These are phyloP conservation scores for Lutjanus erythropterus DNA, from an alignment of 2,113 vertebrate species.

Conservation along the genomic window DNA sequence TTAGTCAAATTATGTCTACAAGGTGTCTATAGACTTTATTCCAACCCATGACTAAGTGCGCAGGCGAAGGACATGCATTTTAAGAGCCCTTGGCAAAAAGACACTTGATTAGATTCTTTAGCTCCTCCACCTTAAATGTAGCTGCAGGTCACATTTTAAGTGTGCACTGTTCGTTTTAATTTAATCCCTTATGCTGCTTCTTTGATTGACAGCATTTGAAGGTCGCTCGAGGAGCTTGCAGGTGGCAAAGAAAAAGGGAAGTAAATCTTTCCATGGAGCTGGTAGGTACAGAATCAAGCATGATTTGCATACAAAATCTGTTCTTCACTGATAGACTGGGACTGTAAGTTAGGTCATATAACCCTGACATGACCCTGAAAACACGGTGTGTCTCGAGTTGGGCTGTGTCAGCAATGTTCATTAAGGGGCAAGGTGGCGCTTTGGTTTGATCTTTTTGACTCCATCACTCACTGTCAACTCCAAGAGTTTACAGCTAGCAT, in stretches of 20 bases:
- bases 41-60: slow-evolving; percentile 11
- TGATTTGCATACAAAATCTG: slow-evolving; percentile 44
- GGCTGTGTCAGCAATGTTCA: neutral
- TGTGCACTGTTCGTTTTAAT: slow-evolving; percentile 40
- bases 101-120: slow-evolving; percentile 54
- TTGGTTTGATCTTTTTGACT: slow-evolving; percentile 9
- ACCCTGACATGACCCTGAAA: slow-evolving; percentile 26
- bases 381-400: neutral
- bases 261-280: neutral
- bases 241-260: slow-evolving; percentile 25
- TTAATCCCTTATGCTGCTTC: slow-evolving; percentile 48
- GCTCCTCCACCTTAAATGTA: slow-evolving; percentile 48
- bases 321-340: neutral
- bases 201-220: slow-evolving; percentile 61
- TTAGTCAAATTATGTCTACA: slow-evolving; percentile 17
- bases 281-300: slow-evolving; percentile 17
- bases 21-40: slow-evolving; percentile 25
- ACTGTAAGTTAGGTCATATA: neutral
- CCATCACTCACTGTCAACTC: neutral
- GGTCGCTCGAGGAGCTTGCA: slow-evolving; percentile 44
- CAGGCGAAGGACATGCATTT: slow-evolving; percentile 9
- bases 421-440: neutral
- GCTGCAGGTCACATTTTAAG: slow-evolving; percentile 57
- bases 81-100: slow-evolving; percentile 46
- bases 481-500: neutral